Base-by-base conservation (phyloP, 2,888 invertebrate genomes). In the Aleiodes alternator region DNA sequence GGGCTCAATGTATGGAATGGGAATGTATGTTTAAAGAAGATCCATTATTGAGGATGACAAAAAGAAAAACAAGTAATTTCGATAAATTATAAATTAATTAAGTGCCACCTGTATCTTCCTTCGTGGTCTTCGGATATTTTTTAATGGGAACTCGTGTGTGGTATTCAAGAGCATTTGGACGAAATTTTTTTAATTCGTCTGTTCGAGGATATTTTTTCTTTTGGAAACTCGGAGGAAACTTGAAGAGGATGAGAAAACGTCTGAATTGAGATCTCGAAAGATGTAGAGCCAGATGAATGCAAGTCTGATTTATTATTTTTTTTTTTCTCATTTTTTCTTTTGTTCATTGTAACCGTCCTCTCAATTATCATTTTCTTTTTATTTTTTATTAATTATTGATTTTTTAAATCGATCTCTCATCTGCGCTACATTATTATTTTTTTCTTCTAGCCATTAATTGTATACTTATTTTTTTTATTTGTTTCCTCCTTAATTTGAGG, bases 1-100 rank as follows among this genome's bases (percentile, higher is more conserved):
- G 96, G 94, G 94, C 86, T 94, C 95, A 85, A 95, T 96, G 95
- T 97, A 97, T 90, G 96, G 96, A 87, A 95, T 96, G 91, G 96
- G 96, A 89, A 96, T 96, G 96, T 96, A 96, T 92, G 96, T 96
- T 89, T 95, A 93, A 92, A 34, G 57, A 69, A 3, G 16, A 53
- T 12, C 31, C 31, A 50, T 59, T 61, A 12, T 31, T n/a, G 8
- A 12, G 48, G 12, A 23, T 23, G 23, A 23, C 23, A 23, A 23
- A 23, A 23, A 23, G 11, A 14, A 34, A 50, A 56, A 55, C 29
- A 31, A 57, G 31, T 34, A 29, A 66, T 55, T 51, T 34, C 61
- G n/a, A 64, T 38, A 48, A 48, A 66, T 12, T 38, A 51, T 34
- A 66, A 38, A 61, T 61, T 59, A 38, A 57, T 16, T 34, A 64